Conservation (phyloP, 2,113 vertebrate genomes). For the Mystacornis crossleyi region DNA sequence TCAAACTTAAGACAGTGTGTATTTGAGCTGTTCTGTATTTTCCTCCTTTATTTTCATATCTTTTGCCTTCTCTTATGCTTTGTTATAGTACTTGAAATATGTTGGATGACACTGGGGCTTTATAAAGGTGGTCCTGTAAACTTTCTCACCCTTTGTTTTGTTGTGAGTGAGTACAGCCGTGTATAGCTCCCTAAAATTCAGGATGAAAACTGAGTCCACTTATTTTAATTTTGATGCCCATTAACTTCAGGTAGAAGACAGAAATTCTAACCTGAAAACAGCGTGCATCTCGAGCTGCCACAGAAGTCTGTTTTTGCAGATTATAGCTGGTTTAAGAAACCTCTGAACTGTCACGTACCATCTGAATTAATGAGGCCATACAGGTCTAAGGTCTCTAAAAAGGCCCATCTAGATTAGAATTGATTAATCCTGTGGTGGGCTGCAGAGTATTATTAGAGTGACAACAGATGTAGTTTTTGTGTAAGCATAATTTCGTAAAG, state of each 20-base stretch:
- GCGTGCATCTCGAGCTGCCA: constrained; percentile 1
- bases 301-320: constrained; percentile 62
- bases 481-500: constrained; percentile 31
- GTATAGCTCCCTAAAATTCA: neutral
- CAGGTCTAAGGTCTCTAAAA: constrained; percentile 73
- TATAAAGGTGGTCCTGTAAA: neutral
- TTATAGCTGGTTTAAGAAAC: constrained; percentile 64
- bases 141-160: neutral
- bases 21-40: neutral
- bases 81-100: neutral
- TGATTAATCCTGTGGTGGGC: constrained; percentile 65
- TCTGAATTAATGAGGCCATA: constrained; percentile 75
- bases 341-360: constrained; percentile 74
- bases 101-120: neutral
- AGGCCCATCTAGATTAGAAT: constrained; percentile 67
- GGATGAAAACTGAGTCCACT: neutral
- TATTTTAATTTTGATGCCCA: neutral
- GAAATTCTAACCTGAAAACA: constrained; percentile 38
- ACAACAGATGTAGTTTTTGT: constrained; percentile 49
- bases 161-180: neutral
- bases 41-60: neutral
- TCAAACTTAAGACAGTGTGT: neutral
- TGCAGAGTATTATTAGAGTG: constrained; percentile 53
- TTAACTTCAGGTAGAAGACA: neutral
- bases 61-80: neutral